Percentiles rank a stretch among this genome's conserved stretches.
phyloP scores from a whole-genome alignment of 2,797 vertebrate genomes.

The Pseudomugil gertrudae region DNA sequence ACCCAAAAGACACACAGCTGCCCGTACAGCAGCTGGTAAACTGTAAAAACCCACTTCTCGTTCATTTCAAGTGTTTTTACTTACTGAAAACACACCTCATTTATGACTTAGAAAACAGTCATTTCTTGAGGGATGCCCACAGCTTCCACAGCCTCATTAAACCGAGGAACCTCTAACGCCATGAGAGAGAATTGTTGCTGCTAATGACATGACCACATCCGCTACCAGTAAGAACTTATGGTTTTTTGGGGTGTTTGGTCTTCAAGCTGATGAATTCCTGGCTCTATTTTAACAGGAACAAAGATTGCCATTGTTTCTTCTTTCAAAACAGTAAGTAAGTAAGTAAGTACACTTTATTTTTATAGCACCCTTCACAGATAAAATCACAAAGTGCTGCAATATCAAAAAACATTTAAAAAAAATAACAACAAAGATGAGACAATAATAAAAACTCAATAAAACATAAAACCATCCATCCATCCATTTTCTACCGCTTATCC shows the following conservation, averaged over 20 bases:
- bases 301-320: neutral
- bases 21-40: neutral
- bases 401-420: too few relatives aligned
- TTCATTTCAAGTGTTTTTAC: conserved; percentile 18
- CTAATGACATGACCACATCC: neutral
- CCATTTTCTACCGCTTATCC: too few relatives aligned
- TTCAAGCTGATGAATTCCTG: neutral
- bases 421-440: too few relatives aligned
- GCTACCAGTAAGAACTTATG: neutral
- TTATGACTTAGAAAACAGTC: conserved; percentile 42
- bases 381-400: too few relatives aligned
- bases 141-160: conserved; percentile 49
- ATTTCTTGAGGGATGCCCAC: conserved; percentile 45
- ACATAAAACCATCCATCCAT: too few relatives aligned
- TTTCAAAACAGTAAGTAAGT: neutral
- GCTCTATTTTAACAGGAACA: neutral
- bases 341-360: neutral
- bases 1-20: neutral
- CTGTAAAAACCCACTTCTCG: conserved; percentile 30
- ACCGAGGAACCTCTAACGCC: conserved; percentile 5
- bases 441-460: too few relatives aligned
- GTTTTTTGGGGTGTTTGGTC: neutral
- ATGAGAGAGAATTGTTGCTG: neutral
- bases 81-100: conserved; percentile 44
- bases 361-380: too few relatives aligned